A percentile compares a stretch with the other conserved stretches of the same genome.
Evolutionary conservation across 2,888 invertebrate genomes (phyloP).

Genomic region (Ditula angustiorana): DNA sequence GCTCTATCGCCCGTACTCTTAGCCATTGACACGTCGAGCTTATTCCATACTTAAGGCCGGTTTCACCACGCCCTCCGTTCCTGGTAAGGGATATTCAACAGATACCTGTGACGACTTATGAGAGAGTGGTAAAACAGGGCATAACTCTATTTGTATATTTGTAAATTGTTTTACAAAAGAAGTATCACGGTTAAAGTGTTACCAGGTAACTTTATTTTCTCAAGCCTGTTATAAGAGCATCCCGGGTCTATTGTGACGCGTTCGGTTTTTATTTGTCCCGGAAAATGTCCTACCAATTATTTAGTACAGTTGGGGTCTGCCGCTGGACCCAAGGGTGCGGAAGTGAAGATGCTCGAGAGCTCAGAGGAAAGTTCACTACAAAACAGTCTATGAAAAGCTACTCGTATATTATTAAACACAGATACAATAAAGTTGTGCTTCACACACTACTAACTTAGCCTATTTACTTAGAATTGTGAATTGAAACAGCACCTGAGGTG

Average conservation of each 20-base stretch:
- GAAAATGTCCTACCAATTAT: slow-evolving; percentile 3
- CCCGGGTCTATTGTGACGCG: neutral
- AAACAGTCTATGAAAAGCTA: neutral
- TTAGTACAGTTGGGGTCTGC: neutral
- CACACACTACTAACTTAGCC: too few relatives aligned
- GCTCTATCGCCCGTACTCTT: too few relatives aligned
- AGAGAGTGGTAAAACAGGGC: too few relatives aligned
- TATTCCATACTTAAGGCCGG: too few relatives aligned
- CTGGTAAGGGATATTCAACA: too few relatives aligned
- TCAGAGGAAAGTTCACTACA: neutral
- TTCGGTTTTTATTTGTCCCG: neutral
- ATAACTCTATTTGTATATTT: neutral
- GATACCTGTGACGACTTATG: too few relatives aligned
- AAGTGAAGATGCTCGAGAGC: neutral
- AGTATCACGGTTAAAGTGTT: slow-evolving; percentile 33
- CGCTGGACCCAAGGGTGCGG: neutral
- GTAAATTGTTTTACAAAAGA: neutral
- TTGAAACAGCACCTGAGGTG: too few relatives aligned
- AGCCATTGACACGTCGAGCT: too few relatives aligned
- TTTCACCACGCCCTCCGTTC: too few relatives aligned
- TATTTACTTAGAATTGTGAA: too few relatives aligned
- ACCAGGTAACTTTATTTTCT: neutral
- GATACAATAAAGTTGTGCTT: too few relatives aligned
- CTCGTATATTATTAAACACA: too few relatives aligned
- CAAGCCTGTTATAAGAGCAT: neutral